Evolutionary conservation across 2,113 vertebrate genomes (phyloP).

Genomic region (Corythaeola cristata): DNA sequence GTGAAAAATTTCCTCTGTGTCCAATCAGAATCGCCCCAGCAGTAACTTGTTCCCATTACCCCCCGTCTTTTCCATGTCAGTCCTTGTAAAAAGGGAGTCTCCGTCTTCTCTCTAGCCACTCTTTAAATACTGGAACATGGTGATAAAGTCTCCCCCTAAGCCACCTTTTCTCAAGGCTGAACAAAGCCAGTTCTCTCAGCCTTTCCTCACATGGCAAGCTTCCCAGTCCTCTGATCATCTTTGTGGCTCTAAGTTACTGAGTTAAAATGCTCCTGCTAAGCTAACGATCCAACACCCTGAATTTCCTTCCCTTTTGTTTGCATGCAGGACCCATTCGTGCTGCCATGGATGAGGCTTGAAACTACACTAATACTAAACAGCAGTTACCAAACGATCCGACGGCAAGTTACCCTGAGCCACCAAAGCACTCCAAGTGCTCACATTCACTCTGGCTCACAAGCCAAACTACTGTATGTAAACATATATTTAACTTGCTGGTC

Average conservation of each 20-base stretch:
- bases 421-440: background rate
- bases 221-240: background rate
- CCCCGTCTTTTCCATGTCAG: background rate
- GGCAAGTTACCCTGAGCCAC: background rate
- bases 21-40: background rate
- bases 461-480: background rate
- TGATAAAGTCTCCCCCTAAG: background rate
- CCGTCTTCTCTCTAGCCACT: background rate
- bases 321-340: accelerated
- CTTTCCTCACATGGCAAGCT: background rate
- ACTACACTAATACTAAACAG: background rate
- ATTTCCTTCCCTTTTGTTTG: background rate
- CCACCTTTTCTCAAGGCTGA: background rate
- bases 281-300: background rate
- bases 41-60: background rate
- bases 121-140: background rate
- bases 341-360: background rate
- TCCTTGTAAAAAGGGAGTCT: background rate
- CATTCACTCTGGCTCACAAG: background rate
- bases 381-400: accelerated
- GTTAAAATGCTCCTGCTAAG: background rate
- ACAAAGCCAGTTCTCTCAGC: background rate
- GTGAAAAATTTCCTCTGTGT: background rate
- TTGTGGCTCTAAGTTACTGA: background rate
- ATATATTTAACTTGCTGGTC: background rate